Percentiles rank a stretch among this genome's conserved stretches.
Evolutionary conservation across 2,888 invertebrate species (phyloP).

Genomic region (Teleogryllus oceanicus): DNA sequence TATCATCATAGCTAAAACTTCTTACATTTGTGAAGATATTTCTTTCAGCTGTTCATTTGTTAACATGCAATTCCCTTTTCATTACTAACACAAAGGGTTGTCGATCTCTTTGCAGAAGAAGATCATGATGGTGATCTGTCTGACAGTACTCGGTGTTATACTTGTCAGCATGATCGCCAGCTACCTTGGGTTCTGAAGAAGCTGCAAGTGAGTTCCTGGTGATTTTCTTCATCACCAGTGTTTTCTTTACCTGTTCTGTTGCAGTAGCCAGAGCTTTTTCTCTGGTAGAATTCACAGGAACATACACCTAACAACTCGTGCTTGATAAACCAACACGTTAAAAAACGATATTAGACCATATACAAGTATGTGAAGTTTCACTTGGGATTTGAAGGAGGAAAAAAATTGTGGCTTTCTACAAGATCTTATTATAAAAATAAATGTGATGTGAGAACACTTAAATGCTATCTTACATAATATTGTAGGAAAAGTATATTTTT

Average conservation of each 20-base stretch:
- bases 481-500: too few species aligned
- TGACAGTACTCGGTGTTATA: neutral
- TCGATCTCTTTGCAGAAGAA: neutral
- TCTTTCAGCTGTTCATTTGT: neutral
- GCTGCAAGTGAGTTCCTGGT: neutral
- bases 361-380: too few species aligned
- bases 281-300: too few species aligned
- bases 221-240: neutral
- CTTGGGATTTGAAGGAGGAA: too few species aligned
- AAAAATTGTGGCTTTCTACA: too few species aligned
- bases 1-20: neutral
- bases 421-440: too few species aligned
- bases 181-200: neutral
- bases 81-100: neutral
- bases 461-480: too few species aligned
- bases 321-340: too few species aligned
- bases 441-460: too few species aligned
- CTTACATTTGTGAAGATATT: neutral
- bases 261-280: too few species aligned
- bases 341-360: too few species aligned
- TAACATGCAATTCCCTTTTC: neutral
- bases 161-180: constrained; percentile 4
- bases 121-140: constrained; percentile 1
- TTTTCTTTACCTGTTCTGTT: neutral
- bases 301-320: too few species aligned